Base-by-base conservation (phyloP, 2,113 vertebrate species). In the Nettapus auritus region DNA sequence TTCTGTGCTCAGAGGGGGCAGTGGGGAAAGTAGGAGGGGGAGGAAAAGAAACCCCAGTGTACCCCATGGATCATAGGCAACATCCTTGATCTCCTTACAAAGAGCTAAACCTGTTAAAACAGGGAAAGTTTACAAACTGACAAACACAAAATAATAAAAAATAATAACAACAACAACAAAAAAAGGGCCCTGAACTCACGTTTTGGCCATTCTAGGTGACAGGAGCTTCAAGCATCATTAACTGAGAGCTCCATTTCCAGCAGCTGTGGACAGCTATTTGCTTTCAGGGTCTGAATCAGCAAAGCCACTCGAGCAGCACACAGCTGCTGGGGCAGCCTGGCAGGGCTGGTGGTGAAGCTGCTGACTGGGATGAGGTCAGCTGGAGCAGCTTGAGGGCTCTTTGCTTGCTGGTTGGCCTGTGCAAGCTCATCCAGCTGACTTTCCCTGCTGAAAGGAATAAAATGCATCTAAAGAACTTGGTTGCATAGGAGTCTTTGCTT, bases 301-400 rank as follows among this genome's bases (percentile, higher is more conserved):
- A 59, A 18, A 19, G 20, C 36, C 40, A 56, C 46, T 55, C 13
- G 4, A 40, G 71, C 0, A 0, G 52, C 0, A 0, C 0, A 0
- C 69, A 77, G 73, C 59, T 90, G 66, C 85, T 0, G 0, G 33
- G 64, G 46, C 16, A 23, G 57, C 60, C 34, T 42, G 62, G 62
- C 56, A 81, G 56, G n/a, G 57, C 53, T 80, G 87, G 11, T 2
- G 6, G 50, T 3, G 18, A 62, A 74, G 55, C 36, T 85, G 63
- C 67, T 83, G 89, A 36, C 14, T 4, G 2, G 15, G 21, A 17
- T 4, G 11, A 56, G 42, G 18, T 53, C 81, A 15, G 9, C 40
- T 21, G 46, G 42, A 68, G 33, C 1, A 2, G 4, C 22, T 25
- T 33, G 23, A 40, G 44, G 12, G 25, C 62, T 91, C 23, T 19